Conservation (phyloP, 2,888 invertebrate species). For the Ypsolopha scabrella region DNA sequence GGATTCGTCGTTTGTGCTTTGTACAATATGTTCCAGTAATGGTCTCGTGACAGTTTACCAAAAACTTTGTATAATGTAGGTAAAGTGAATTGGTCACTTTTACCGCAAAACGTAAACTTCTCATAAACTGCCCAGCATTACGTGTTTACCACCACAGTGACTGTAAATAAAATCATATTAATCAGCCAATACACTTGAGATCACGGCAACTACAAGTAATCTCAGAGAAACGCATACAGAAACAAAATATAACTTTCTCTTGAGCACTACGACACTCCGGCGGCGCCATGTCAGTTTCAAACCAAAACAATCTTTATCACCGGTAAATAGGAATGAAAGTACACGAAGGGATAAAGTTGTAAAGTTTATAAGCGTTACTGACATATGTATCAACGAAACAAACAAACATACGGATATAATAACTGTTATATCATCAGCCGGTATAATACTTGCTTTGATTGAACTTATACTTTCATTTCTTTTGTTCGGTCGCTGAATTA, state of each 20-base stretch:
- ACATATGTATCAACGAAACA: constrained; percentile 11
- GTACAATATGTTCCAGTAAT: too few species aligned
- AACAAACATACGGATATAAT: constrained; percentile 30
- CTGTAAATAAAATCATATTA: background rate
- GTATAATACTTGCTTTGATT: background rate
- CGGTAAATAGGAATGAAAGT: background rate
- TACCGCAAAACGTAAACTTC: too few species aligned
- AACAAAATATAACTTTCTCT: background rate
- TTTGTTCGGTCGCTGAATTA: background rate
- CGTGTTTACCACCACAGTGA: background rate
- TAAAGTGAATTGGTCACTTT: too few species aligned
- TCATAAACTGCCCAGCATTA: too few species aligned
- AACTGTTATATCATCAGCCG: constrained; percentile 38
- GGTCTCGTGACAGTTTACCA: too few species aligned
- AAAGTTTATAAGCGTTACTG: background rate
- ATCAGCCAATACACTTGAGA: background rate
- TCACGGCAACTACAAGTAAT: constrained; percentile 11
- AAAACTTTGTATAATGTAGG: too few species aligned
- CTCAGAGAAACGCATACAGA: constrained; percentile 6
- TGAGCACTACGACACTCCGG: background rate
- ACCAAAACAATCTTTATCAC: background rate
- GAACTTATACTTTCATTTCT: background rate
- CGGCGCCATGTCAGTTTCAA: background rate
- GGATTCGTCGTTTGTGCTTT: too few species aligned
- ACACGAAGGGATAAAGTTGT: background rate